A percentile compares a stretch with the other conserved stretches of the same genome.
phyloP scores from a whole-genome alignment of 2,888 invertebrate species.

The Drosophila mayaguana region DNA sequence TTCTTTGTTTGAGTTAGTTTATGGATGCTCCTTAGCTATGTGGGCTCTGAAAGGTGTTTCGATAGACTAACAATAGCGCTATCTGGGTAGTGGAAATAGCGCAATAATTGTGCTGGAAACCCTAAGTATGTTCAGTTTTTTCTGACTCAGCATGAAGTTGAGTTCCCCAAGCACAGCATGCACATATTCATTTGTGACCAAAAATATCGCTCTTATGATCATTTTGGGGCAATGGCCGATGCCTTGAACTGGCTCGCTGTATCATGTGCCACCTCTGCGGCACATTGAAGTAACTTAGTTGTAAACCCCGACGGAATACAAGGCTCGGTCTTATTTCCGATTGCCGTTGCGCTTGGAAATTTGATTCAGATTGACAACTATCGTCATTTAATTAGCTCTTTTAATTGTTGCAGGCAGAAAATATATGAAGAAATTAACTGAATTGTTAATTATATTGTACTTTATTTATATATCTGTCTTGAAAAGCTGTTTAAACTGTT shows the following conservation, averaged over 20 bases:
- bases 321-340: background rate
- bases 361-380: background rate
- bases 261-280: background rate
- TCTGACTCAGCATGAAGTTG: conserved; percentile 1
- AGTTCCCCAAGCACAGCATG: conserved; percentile 1
- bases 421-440: background rate
- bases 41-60: no score
- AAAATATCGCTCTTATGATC: background rate
- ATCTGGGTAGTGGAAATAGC: background rate
- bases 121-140: background rate
- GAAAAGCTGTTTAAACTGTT: no score
- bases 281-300: background rate
- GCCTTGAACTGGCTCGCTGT: background rate
- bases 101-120: background rate
- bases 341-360: background rate
- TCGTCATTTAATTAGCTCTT: background rate
- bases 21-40: no score
- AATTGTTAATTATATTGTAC: background rate
- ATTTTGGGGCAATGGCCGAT: conserved; percentile 1
- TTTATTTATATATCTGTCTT: no score
- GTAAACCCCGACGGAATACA: background rate
- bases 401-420: background rate
- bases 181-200: background rate
- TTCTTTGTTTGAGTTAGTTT: no score
- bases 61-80: background rate